Conservation (phyloP, 2,888 invertebrate genomes). For the Agrotis segetum region DNA sequence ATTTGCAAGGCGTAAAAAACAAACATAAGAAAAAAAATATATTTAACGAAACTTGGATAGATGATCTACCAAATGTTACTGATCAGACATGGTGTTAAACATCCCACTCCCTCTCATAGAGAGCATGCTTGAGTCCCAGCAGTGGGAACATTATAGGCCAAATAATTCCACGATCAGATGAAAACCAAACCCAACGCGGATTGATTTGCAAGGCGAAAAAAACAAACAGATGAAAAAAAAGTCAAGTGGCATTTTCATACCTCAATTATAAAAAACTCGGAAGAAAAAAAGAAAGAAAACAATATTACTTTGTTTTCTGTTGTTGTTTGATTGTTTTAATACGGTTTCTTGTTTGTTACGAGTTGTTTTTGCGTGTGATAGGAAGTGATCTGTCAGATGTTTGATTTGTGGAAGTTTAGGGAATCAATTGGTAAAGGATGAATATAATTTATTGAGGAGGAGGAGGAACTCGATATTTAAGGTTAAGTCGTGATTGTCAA, state of each 20-base stretch:
- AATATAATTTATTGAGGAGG: slow-evolving; percentile 14
- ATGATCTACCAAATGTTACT: too few species aligned
- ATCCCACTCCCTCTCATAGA: too few species aligned
- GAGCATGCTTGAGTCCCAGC: too few species aligned
- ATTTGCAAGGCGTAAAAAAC: neutral
- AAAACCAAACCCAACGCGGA: too few species aligned
- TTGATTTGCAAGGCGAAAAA: neutral
- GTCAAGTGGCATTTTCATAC: slow-evolving; percentile 6
- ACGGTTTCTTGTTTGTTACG: slow-evolving; percentile 29
- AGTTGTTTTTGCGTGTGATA: slow-evolving; percentile 20
- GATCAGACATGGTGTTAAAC: too few species aligned
- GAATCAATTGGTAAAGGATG: slow-evolving; percentile 6
- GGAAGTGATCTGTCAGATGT: slow-evolving; percentile 24
- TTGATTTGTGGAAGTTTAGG: slow-evolving; percentile 14
- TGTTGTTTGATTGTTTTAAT: slow-evolving; percentile 40
- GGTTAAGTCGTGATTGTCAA: too few species aligned
- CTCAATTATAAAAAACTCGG: slow-evolving; percentile 49
- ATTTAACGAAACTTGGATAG: too few species aligned
- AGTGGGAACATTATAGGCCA: too few species aligned
- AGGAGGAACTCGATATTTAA: too few species aligned
- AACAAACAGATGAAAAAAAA: slow-evolving; percentile 7
- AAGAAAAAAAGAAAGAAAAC: slow-evolving; percentile 38
- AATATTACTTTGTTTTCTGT: slow-evolving; percentile 31
- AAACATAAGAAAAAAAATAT: slow-evolving; percentile 8
- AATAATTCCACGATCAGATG: too few species aligned